Evolutionary conservation across 2,888 invertebrate species (phyloP), one percentile per base, ranked within the genome.

Genomic region (Volucella zonaria): DNA sequence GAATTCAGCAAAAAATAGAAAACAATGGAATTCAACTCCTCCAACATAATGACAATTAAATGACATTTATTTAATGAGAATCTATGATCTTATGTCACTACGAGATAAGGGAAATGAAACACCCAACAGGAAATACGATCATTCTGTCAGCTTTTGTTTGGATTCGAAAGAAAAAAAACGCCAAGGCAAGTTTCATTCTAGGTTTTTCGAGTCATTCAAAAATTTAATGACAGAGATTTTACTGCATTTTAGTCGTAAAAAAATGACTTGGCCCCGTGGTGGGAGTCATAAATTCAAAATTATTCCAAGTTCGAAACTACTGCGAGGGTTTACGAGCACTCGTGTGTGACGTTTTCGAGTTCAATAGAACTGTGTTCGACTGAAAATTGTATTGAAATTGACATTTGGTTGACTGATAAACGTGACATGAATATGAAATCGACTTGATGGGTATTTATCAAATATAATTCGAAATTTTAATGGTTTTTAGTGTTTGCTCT

Each of bases 221-320:
- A 47, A 62, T 62, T 77, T 62, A 64, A 70, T 64, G 23, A 11
- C 6, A 4, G 14, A 42, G n/a, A n/a, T 56, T 77, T 64, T 43
- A 77, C 42, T 70, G 42, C 62, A 62, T 59, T 62, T 52, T 49
- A 43, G 59, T 61, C 61, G 43, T 61, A 23, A 70, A 58, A 70
- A 42, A 12, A 4, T 1, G 6, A 45, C 8, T 11, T 43, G 42
- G 54, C n/a, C 52, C 8, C 14, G 31, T 12, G 62, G 8, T 15
- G 11, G 14, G 11, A 38, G 49, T 38, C 43, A 58, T 58, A 58
- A 58, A 58, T 43, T 47, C 45, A 45, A 45, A 58, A 58, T 47
- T 54, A n/a, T 8, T 40, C 52, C 12, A 10, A 59, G 43, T 59
- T 43, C 15, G 18, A 43, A 43, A 52, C n/a, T 18, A 23, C n/a